A percentile compares a stretch with the other conserved stretches of the same genome.
Conservation (phyloP, 1,140 invertebrate species). For the Latrodectus geometricus region DNA sequence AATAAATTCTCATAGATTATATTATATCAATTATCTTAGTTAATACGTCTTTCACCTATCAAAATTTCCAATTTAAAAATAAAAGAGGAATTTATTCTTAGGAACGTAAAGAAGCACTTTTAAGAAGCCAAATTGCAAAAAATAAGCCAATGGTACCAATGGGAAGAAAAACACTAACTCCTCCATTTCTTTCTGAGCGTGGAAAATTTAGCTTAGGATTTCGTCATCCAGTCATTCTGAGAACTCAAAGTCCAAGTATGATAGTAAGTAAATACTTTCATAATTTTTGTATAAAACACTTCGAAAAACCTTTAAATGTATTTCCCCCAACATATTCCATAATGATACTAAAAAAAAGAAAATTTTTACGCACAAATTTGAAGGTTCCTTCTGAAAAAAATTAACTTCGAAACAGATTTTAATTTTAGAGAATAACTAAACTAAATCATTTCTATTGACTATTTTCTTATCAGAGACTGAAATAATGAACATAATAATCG, state of each 20-base stretch:
- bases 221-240: slow-evolving; percentile 45
- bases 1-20: too few species aligned
- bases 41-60: background rate
- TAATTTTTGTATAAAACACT: background rate
- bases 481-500: too few species aligned
- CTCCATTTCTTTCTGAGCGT: slow-evolving; percentile 49
- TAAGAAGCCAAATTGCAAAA: slow-evolving; percentile 54
- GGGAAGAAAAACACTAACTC: slow-evolving; percentile 50
- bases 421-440: too few species aligned
- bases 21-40: background rate
- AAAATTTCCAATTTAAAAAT: too few species aligned
- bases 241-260: slow-evolving; percentile 8
- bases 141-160: slow-evolving; percentile 47
- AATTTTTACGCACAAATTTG: too few species aligned
- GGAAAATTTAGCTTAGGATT: slow-evolving; percentile 59
- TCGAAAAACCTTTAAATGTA: background rate
- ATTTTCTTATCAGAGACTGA: too few species aligned
- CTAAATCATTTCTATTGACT: too few species aligned
- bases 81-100: background rate
- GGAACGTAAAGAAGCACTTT: slow-evolving; percentile 61
- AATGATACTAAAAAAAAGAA: too few species aligned
- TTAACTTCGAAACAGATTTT: too few species aligned
- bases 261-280: too few species aligned
- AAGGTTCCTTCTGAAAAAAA: too few species aligned
- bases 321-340: too few species aligned